Evolutionary conservation across 1,140 invertebrate species (phyloP).

Genomic region (Tachypleus tridentatus): DNA sequence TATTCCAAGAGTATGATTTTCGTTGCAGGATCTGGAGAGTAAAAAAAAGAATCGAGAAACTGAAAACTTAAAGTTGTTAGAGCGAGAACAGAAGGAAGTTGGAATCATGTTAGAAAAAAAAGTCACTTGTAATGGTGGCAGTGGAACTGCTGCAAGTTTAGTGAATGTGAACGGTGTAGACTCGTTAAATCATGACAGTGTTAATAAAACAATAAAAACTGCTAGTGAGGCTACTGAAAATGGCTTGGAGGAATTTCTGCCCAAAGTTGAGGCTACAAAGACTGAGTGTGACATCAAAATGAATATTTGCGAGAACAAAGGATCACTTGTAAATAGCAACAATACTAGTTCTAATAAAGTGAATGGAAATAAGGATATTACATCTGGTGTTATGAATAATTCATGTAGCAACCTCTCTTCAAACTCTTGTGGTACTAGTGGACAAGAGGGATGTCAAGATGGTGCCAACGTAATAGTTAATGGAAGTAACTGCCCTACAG

Average conservation of each 20-base stretch:
- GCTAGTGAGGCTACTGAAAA: conserved; percentile 8
- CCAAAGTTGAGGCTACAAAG: conserved; percentile 13
- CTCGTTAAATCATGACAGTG: conserved; percentile 10
- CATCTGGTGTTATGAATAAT: conserved; percentile 5
- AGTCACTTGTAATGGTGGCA: conserved; percentile 9
- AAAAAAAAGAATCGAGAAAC: too few species aligned
- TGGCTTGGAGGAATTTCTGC: conserved; percentile 12
- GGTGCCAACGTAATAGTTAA: too few species aligned
- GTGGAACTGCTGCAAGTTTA: conserved; percentile 6
- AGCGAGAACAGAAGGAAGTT: conserved; percentile 19
- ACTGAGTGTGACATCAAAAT: neutral
- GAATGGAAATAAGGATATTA: too few species aligned
- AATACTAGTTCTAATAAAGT: too few species aligned
- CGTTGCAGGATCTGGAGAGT: too few species aligned
- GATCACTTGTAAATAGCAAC: too few species aligned
- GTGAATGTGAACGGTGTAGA: conserved; percentile 14
- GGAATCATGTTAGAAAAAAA: conserved; percentile 25
- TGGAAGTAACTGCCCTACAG: too few species aligned
- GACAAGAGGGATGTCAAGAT: too few species aligned
- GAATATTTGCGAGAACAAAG: too few species aligned
- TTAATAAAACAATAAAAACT: conserved; percentile 3
- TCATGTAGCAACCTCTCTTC: conserved; percentile 16
- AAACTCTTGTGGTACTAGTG: conserved; percentile 5
- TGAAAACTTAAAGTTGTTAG: conserved; percentile 8
- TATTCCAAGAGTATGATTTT: too few species aligned